Conservation (phyloP, 2,113 vertebrate genomes). For the Patagioenas fasciata region DNA sequence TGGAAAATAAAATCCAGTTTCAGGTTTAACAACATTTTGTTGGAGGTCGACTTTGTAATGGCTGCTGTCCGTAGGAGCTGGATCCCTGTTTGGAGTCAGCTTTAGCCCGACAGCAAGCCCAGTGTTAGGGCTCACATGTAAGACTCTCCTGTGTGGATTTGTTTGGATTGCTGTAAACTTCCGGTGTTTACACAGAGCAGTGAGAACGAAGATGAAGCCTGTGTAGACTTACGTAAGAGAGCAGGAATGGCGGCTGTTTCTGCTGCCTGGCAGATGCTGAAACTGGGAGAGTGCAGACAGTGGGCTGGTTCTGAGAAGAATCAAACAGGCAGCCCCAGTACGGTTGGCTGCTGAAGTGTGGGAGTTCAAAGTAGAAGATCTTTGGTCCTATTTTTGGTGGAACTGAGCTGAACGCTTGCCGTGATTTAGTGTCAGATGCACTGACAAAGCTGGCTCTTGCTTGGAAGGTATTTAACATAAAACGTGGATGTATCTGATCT, state of each 20-base stretch:
- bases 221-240: not conserved
- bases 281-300: not conserved
- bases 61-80: not conserved
- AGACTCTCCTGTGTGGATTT: not conserved
- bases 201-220: not conserved
- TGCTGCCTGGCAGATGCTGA: not conserved
- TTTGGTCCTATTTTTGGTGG: not conserved
- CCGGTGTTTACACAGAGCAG: not conserved
- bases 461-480: not conserved
- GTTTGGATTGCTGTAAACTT: not conserved
- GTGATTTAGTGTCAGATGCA: not conserved
- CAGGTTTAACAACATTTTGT: not conserved
- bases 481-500: not conserved
- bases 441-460: not conserved
- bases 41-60: not conserved
- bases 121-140: rapidly evolving
- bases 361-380: not conserved
- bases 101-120: not conserved
- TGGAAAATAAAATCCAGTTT: not conserved
- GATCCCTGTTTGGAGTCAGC: not conserved
- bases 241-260: not conserved
- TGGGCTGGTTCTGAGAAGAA: not conserved
- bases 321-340: not conserved
- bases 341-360: not conserved
- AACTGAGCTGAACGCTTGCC: not conserved